Evolutionary conservation across 2,797 vertebrate species (phyloP).

Genomic region (Anomalospiza imberbis): DNA sequence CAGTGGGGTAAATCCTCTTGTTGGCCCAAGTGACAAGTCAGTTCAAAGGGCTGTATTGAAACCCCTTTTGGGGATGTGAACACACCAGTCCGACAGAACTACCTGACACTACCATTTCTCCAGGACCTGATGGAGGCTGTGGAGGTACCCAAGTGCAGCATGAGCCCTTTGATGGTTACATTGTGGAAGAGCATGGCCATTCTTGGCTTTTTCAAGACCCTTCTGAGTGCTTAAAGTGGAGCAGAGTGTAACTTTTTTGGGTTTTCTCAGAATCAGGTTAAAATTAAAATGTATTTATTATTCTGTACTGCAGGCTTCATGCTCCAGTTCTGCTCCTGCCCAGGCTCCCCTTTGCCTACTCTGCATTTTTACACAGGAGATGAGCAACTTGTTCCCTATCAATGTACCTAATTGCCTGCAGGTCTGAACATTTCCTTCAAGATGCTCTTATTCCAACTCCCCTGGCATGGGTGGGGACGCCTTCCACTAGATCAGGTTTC

Average conservation of each 20-base stretch:
- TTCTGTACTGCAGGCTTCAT: fast-evolving
- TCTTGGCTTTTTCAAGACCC: background rate
- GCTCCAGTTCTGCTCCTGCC: background rate
- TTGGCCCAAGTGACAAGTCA: background rate
- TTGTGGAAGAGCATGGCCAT: background rate
- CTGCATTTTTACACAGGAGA: background rate
- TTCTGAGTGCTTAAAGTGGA: background rate
- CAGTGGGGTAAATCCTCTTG: background rate
- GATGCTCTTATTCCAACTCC: background rate
- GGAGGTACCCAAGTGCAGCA: background rate
- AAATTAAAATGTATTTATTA: background rate
- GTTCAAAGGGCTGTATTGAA: background rate
- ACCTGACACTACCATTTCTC: background rate
- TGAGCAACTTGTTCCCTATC: fast-evolving
- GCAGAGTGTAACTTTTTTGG: background rate
- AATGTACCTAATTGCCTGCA: background rate
- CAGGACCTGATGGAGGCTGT: background rate
- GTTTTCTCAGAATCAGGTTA: background rate
- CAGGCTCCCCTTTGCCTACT: background rate
- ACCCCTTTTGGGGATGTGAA: background rate
- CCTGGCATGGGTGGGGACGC: background rate
- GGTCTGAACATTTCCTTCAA: background rate
- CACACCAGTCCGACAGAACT: background rate
- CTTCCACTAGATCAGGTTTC: background rate
- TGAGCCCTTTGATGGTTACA: background rate